Percentiles rank a stretch among this genome's conserved stretches.
These are phyloP conservation scores for Spialia ferax DNA, from an alignment of 2,888 invertebrate species.

Conservation along the genomic window DNA sequence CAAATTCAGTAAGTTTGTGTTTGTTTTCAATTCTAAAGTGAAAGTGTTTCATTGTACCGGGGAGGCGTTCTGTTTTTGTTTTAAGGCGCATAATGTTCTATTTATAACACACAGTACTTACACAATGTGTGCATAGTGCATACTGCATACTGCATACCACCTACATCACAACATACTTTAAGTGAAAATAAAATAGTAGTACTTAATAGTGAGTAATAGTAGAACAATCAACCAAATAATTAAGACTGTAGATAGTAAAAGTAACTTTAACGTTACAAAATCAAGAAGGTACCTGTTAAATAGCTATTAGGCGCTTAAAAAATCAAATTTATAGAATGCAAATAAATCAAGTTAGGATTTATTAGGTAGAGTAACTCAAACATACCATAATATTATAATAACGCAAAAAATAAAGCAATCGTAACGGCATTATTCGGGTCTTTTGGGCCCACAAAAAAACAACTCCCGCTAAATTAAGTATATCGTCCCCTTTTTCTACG, in stretches of 20 bases:
- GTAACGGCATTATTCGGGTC: not conserved
- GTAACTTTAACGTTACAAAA: too few relatives aligned
- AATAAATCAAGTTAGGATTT: not conserved
- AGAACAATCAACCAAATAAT: too few relatives aligned
- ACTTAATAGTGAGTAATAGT: too few relatives aligned
- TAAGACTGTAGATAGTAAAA: too few relatives aligned
- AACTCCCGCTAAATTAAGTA: conserved; percentile 27
- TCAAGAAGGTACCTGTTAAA: too few relatives aligned
- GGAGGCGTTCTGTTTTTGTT: conserved; percentile 32
- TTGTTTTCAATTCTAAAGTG: conserved; percentile 48
- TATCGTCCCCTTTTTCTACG: conserved; percentile 32
- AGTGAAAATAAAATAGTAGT: too few relatives aligned
- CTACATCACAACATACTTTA: too few relatives aligned
- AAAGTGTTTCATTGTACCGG: conserved; percentile 35
- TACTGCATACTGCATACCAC: too few relatives aligned
- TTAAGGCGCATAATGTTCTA: conserved; percentile 6
- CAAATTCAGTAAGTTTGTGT: conserved; percentile 62
- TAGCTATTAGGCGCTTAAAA: too few relatives aligned
- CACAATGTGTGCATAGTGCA: too few relatives aligned
- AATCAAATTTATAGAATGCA: not conserved
- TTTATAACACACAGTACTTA: not conserved
- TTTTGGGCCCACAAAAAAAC: conserved; percentile 11
- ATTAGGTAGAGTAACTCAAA: too few relatives aligned
- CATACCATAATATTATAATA: too few relatives aligned
- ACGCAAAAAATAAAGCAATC: conserved; percentile 2